A percentile compares a stretch with the other conserved stretches of the same genome.
Conservation (phyloP, 2,797 vertebrate species). For the Alca torda region DNA sequence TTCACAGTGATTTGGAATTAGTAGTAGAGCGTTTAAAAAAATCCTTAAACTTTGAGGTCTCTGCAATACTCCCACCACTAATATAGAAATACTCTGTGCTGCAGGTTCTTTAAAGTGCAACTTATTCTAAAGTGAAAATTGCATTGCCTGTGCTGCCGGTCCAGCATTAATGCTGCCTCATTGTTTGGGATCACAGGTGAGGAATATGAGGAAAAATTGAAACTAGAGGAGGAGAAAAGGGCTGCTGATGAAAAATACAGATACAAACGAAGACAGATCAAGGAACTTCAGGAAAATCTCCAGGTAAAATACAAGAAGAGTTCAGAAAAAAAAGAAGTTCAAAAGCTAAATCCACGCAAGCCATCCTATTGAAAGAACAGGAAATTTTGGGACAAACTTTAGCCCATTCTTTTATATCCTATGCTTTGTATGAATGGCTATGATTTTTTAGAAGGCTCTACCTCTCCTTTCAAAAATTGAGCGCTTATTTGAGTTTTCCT, state of each 20-base stretch:
- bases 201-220: constrained; percentile 83
- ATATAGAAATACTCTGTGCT: neutral
- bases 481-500: neutral
- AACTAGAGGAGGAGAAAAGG: constrained; percentile 85
- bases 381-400: neutral
- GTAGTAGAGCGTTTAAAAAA: neutral
- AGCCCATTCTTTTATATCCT: neutral
- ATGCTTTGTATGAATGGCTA: neutral
- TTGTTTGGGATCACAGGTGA: constrained; percentile 76
- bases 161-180: neutral
- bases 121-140: neutral
- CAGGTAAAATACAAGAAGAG: constrained; percentile 76
- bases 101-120: neutral
- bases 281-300: constrained; percentile 85
- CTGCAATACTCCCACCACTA: neutral
- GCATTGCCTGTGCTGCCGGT: neutral
- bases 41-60: neutral
- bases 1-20: neutral
- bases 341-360: neutral
- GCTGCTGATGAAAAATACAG: constrained; percentile 79
- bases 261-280: constrained; percentile 79
- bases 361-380: neutral
- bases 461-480: neutral
- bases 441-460: neutral
- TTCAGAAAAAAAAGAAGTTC: neutral